These are phyloP conservation scores for Verasper variegatus DNA, from an alignment of 2,113 vertebrate species.

Conservation along the genomic window DNA sequence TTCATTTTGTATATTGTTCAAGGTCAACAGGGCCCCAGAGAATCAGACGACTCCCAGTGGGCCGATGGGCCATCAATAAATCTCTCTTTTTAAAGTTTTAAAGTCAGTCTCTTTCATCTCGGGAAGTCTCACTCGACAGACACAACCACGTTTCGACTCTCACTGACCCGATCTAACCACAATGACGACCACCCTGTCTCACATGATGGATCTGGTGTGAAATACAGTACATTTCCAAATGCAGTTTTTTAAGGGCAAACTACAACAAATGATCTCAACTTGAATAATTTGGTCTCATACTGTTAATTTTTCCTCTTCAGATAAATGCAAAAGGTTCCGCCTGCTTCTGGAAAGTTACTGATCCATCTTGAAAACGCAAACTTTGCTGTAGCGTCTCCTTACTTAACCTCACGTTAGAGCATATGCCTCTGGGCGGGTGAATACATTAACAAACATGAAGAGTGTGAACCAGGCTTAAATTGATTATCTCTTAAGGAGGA, in stretches of 20 bases:
- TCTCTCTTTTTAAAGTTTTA: too few species aligned
- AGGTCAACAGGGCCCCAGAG: too few species aligned
- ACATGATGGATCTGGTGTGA: neutral
- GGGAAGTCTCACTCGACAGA: neutral
- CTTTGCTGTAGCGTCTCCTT: slow-evolving; percentile 11
- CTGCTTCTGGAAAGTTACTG: slow-evolving; percentile 7
- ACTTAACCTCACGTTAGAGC: slow-evolving; percentile 16
- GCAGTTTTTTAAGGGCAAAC: neutral
- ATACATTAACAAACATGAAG: slow-evolving; percentile 13
- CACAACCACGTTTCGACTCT: neutral
- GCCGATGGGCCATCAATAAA: too few species aligned
- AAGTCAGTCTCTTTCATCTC: too few species aligned
- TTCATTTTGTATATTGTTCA: too few species aligned
- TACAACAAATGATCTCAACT: neutral
- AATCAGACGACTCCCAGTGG: too few species aligned
- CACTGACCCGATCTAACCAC: neutral
- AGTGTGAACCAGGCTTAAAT: slow-evolving; percentile 4
- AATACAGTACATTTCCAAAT: neutral
- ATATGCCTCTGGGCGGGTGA: slow-evolving; percentile 16
- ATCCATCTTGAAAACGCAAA: slow-evolving; percentile 12
- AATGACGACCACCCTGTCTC: neutral
- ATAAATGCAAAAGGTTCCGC: slow-evolving; percentile 6
- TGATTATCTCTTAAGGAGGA: slow-evolving; percentile 32
- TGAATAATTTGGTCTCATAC: neutral
- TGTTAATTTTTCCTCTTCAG: neutral